Evolutionary conservation across 2,797 vertebrate species (phyloP), one percentile per base, ranked within the genome.

Genomic region (Pseudopleuronectes americanus): DNA sequence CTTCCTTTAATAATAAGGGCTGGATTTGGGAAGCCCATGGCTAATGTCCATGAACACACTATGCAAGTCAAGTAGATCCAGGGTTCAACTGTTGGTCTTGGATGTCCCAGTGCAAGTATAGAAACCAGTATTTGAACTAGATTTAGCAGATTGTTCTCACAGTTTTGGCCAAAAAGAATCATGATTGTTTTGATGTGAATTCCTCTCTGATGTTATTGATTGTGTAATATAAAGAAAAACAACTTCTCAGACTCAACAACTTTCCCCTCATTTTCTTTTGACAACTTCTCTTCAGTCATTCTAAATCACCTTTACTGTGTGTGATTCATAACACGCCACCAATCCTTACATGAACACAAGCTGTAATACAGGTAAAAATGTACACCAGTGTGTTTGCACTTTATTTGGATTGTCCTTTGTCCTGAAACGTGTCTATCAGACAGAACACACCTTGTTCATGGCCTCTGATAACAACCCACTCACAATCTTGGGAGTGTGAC

Each of bases 361-460:
- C 33, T 17, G 43, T 38, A 41, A 22, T 47, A 23, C 8, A 64
- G 58, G 48, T 53, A 72, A 57, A 83, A 13, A 21, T 55, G 43
- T 36, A 43, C 8, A n/a, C 2, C 7, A 26, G 24, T 56, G 51
- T 54, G 56, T 57, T 22, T 64, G 57, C 4, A 28, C 16, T 45
- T 71, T 64, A 47, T 77, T 62, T 63, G 57, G 36, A 38, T 23
- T 21, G 73, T 73, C 66, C 86, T 90, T 86, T 90, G 83, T 83
- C 71, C 83, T 53, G 57, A 72, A 81, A 74, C 38, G 8, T 85
- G 73, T 79, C 80, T 65, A 31, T 80, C 72, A 55, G 41, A 66
- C 51, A 63, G 75, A 64, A 79, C 90, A 85, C 90, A 86, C 91
- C 89, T 87, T 85, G 81, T 89, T 77, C 60, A 76, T 79, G n/a